Evolutionary conservation across 2,113 vertebrate species (phyloP).

Genomic region (Prochilodus magdalenae): DNA sequence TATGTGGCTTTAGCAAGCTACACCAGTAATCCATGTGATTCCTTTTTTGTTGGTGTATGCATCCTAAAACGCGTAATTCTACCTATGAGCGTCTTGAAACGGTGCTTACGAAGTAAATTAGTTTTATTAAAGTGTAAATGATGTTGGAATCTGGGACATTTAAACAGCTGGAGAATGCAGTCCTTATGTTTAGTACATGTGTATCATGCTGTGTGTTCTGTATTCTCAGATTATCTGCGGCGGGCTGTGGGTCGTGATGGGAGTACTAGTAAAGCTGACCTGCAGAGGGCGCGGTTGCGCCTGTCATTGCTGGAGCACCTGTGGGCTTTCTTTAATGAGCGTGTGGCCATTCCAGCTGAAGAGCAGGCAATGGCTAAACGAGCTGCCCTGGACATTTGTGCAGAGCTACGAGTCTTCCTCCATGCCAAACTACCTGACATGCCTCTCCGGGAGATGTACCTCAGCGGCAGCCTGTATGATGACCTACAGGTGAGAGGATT

Average conservation of each 20-base stretch:
- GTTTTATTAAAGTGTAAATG: no score
- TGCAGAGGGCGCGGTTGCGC: conserved; percentile 89
- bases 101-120: no score
- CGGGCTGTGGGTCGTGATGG: conserved; percentile 63
- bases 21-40: no score
- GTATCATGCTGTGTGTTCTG: background rate
- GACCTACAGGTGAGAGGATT: conserved; percentile 87
- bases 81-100: no score
- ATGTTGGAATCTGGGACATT: no score
- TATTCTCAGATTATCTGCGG: conserved; percentile 68
- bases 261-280: conserved; percentile 76
- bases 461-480: conserved; percentile 95
- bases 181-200: no score
- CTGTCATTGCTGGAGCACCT: conserved; percentile 94
- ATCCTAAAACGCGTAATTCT: no score
- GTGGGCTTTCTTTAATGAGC: conserved; percentile 85
- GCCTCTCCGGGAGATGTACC: conserved; percentile 97
- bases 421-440: conserved; percentile 94
- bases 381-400: conserved; percentile 94
- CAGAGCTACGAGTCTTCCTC: conserved; percentile 91
- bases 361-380: conserved; percentile 91
- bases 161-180: no score
- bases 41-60: no score
- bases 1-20: no score
- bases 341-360: conserved; percentile 84